Evolutionary conservation across 2,888 invertebrate species (phyloP).

Genomic region (Drosophila stalkeri): DNA sequence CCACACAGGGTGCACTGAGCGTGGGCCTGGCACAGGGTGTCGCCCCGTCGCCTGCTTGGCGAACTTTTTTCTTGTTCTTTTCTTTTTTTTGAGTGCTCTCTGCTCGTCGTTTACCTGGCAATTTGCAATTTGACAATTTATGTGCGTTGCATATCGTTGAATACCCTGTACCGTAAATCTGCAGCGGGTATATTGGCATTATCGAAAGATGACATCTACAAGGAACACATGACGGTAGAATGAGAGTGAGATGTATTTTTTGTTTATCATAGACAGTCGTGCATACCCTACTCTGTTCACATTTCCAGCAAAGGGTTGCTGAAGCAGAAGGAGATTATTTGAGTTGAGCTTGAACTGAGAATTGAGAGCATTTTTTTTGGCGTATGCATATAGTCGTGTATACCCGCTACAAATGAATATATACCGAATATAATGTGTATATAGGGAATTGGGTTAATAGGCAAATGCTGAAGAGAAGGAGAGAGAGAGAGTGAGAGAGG

Average conservation of each 20-base stretch:
- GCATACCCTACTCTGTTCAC: not conserved
- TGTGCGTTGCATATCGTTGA: constrained; percentile 1
- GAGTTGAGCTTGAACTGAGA: not conserved
- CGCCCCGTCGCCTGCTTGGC: not conserved
- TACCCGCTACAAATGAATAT: not conserved
- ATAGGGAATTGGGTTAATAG: not conserved
- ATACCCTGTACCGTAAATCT: not conserved
- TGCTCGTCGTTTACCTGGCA: constrained; percentile 3
- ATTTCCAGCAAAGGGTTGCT: not conserved
- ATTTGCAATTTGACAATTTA: constrained; percentile 12
- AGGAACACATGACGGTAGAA: not conserved
- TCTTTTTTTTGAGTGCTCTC: not conserved
- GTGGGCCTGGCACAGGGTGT: constrained; percentile 12
- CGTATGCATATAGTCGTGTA: not conserved
- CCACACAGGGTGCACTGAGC: not conserved
- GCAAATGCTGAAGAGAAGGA: not conserved
- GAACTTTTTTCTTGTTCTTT: not conserved
- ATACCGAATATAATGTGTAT: not conserved
- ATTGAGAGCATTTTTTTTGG: no score
- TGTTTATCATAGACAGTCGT: not conserved
- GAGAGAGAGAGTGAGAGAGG: not conserved
- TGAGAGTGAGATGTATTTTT: not conserved
- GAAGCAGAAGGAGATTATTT: not conserved
- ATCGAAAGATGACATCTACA: not conserved
- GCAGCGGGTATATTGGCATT: not conserved